Evolutionary conservation across 2,888 invertebrate genomes (phyloP).

Genomic region (Lamproptera curius): DNA sequence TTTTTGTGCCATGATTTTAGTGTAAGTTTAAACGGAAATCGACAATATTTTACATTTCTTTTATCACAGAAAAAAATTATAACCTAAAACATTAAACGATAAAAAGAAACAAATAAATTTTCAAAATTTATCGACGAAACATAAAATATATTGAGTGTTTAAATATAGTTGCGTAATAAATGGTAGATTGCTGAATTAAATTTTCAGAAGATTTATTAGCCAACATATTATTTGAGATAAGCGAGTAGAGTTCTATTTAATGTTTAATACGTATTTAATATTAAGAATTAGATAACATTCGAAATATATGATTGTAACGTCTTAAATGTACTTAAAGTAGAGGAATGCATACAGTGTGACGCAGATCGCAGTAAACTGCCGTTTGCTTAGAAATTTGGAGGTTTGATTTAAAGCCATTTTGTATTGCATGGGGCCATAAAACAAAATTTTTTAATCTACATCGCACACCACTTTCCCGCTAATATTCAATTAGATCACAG

Average conservation of each 20-base stretch:
- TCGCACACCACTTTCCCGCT: slow-evolving; percentile 29
- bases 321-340: slow-evolving; percentile 61
- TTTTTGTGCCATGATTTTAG: slow-evolving; percentile 74
- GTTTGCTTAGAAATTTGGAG: slow-evolving; percentile 41
- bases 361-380: slow-evolving; percentile 42
- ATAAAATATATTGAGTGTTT: slow-evolving; percentile 16
- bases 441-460: slow-evolving; percentile 34
- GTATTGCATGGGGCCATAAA: slow-evolving; percentile 65
- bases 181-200: slow-evolving; percentile 50
- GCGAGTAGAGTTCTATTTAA: slow-evolving; percentile 55
- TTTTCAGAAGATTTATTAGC: slow-evolving; percentile 70
- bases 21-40: slow-evolving; percentile 60
- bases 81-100: slow-evolving; percentile 9
- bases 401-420: slow-evolving; percentile 46
- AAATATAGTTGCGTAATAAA: slow-evolving; percentile 21
- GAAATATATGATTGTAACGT: slow-evolving; percentile 40
- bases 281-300: slow-evolving; percentile 50
- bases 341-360: slow-evolving; percentile 30
- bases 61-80: slow-evolving; percentile 18
- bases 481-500: slow-evolving; percentile 14
- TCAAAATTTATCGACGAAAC: slow-evolving; percentile 4
- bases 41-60: slow-evolving; percentile 63
- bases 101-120: slow-evolving; percentile 1
- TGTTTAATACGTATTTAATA: slow-evolving; percentile 46
- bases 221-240: slow-evolving; percentile 60